A percentile compares a stretch with the other conserved stretches of the same genome.
phyloP scores from a whole-genome alignment of 2,113 vertebrate species.

The Nansenia antarctica region DNA sequence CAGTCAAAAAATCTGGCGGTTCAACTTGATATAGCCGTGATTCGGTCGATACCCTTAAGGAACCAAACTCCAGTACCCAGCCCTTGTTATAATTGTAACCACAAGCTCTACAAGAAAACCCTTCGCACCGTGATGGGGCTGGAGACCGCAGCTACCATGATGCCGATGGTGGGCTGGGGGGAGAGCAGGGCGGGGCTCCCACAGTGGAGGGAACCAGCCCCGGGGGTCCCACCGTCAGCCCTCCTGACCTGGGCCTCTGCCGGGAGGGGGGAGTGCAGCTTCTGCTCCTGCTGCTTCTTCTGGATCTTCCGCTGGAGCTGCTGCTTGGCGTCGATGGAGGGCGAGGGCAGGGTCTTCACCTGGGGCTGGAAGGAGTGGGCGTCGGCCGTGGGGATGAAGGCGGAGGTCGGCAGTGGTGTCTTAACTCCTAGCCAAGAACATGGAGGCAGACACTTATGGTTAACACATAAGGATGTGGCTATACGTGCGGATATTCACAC shows the following conservation, averaged over 20 bases:
- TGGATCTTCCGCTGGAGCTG: conserved; percentile 98
- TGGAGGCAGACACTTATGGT: background rate
- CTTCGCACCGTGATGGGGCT: conserved; percentile 89
- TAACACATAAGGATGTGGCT: no score
- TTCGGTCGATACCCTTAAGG: no score
- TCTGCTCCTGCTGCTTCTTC: conserved; percentile 98
- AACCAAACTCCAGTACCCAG: no score
- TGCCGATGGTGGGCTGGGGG: conserved; percentile 91
- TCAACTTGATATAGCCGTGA: no score
- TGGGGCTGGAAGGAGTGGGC: conserved; percentile 93
- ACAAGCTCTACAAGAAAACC: no score
- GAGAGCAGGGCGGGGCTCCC: conserved; percentile 88
- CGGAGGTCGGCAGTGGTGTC: conserved; percentile 84
- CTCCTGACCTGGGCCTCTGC: conserved; percentile 83
- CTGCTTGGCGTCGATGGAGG: conserved; percentile 93
- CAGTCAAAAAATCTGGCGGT: no score
- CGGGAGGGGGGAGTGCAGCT: conserved; percentile 89
- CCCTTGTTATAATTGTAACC: no score
- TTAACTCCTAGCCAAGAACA: conserved; percentile 77
- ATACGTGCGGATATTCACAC: no score
- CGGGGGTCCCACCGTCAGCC: conserved; percentile 73
- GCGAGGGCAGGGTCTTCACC: conserved; percentile 86
- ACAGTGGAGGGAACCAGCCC: conserved; percentile 81
- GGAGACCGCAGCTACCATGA: conserved; percentile 88
- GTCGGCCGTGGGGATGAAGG: conserved; percentile 90